Evolutionary conservation across 2,888 invertebrate species (phyloP).

Genomic region (Drosophila ezoana): DNA sequence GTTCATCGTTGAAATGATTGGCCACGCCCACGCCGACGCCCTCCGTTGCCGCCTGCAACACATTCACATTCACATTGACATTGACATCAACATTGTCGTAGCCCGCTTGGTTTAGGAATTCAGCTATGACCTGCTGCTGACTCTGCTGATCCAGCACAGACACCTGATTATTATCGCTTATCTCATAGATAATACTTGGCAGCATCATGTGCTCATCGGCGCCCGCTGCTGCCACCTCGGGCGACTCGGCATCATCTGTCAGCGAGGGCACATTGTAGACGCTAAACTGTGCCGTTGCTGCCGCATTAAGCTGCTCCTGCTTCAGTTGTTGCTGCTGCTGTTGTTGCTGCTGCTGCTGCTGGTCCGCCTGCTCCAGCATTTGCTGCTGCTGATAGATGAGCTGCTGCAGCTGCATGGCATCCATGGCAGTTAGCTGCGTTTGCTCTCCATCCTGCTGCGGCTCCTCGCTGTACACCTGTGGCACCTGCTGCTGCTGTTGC

Average conservation of each 20-base stretch:
- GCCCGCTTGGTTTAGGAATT: slow-evolving; percentile 78
- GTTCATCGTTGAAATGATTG: slow-evolving; percentile 55
- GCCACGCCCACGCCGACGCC: slow-evolving; percentile 2
- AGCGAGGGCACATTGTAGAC: slow-evolving; percentile 80
- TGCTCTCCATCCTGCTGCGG: slow-evolving; percentile 51
- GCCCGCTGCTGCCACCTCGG: slow-evolving; percentile 1
- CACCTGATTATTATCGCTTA: slow-evolving; percentile 75
- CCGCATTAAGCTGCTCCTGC: slow-evolving; percentile 47
- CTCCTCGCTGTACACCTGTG: slow-evolving; percentile 60
- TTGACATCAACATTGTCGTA: slow-evolving; percentile 71
- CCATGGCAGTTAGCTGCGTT: slow-evolving; percentile 69
- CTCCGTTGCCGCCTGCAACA: slow-evolving; percentile 46
- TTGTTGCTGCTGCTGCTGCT: slow-evolving; percentile 66
- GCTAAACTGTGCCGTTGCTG: slow-evolving; percentile 67
- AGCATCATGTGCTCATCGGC: slow-evolving; percentile 71
- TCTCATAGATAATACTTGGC: slow-evolving; percentile 80
- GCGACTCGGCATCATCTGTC: slow-evolving; percentile 66
- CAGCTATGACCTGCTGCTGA: slow-evolving; percentile 79
- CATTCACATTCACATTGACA: slow-evolving; percentile 63
- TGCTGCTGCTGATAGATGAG: slow-evolving; percentile 79
- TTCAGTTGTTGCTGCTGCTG: slow-evolving; percentile 57
- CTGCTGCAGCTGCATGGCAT: slow-evolving; percentile 81
- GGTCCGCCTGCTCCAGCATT: slow-evolving; percentile 57
- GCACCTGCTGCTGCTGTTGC: slow-evolving; percentile 54
- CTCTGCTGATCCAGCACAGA: slow-evolving; percentile 79